Evolutionary conservation across 2,113 vertebrate genomes (phyloP).

Genomic region (Podocnemis expansa): DNA sequence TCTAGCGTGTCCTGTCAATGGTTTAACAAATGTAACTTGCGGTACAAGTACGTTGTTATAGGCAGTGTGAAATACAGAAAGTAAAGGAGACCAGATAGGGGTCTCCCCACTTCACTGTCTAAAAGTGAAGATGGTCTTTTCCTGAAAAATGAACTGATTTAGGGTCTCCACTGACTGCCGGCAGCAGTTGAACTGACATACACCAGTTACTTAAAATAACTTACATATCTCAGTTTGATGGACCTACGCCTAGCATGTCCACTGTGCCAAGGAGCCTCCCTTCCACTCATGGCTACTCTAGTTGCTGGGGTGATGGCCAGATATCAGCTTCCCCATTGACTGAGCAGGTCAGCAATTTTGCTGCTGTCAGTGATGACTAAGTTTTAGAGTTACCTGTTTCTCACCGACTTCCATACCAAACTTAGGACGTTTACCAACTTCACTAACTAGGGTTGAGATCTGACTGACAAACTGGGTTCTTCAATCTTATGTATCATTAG

Average conservation of each 20-base stretch:
- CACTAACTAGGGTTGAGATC: not conserved
- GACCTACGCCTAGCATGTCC: too few species aligned
- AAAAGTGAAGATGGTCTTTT: not conserved
- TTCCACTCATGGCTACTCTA: too few species aligned
- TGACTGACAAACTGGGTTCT: not conserved
- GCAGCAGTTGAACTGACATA: too few species aligned
- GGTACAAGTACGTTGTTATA: not conserved
- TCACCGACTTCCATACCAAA: not conserved
- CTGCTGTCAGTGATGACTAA: too few species aligned
- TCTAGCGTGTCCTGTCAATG: not conserved
- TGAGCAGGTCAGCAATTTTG: too few species aligned
- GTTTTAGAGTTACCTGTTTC: not conserved
- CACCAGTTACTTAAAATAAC: too few species aligned
- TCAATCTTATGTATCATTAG: not conserved
- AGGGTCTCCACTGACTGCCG: too few species aligned
- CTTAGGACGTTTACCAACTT: not conserved
- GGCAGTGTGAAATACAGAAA: not conserved
- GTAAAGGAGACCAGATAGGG: not conserved
- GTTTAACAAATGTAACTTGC: not conserved
- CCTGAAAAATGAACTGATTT: not conserved
- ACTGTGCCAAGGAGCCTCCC: too few species aligned
- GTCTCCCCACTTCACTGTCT: not conserved
- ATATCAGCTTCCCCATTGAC: too few species aligned
- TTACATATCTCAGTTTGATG: too few species aligned
- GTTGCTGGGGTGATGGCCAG: too few species aligned